Percentiles rank a stretch among this genome's conserved stretches.
Conservation (phyloP, 2,113 vertebrate species). For the Furnarius figulus region DNA sequence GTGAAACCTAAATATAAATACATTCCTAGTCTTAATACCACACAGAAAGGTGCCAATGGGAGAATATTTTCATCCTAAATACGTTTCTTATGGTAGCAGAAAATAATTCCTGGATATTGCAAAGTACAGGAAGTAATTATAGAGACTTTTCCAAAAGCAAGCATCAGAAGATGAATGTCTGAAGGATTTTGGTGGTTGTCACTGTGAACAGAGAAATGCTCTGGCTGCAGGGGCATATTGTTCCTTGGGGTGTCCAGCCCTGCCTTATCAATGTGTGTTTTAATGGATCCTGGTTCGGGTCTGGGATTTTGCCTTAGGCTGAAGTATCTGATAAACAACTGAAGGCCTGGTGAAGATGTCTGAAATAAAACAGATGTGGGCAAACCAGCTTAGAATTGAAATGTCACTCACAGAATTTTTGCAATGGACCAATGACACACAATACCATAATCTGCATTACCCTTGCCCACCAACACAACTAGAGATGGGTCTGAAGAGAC, state of each 20-base stretch:
- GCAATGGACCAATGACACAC: not conserved
- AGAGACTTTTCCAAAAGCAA: slow-evolving; percentile 43
- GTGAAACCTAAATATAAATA: slow-evolving; percentile 80
- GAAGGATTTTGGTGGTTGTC: not conserved
- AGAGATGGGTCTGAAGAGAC: not conserved
- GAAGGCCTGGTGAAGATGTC: not conserved
- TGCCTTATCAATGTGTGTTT: not conserved
- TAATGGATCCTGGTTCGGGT: not conserved
- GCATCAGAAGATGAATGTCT: not conserved
- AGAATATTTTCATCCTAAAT: slow-evolving; percentile 75
- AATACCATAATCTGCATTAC: not conserved
- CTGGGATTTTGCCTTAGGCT: not conserved
- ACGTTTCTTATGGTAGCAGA: slow-evolving; percentile 57
- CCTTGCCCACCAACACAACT: not conserved
- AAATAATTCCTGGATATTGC: slow-evolving; percentile 61
- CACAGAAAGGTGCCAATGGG: slow-evolving; percentile 62
- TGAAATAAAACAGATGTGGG: not conserved
- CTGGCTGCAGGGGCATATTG: not conserved
- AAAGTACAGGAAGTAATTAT: slow-evolving; percentile 49
- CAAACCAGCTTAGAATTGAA: not conserved
- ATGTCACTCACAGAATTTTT: not conserved
- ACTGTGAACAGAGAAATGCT: not conserved
- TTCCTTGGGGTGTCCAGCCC: not conserved
- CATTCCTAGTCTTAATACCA: slow-evolving; percentile 69
- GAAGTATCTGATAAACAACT: not conserved